These are phyloP conservation scores for Brenthis daphne DNA, from an alignment of 2,888 invertebrate species.

Conservation along the genomic window DNA sequence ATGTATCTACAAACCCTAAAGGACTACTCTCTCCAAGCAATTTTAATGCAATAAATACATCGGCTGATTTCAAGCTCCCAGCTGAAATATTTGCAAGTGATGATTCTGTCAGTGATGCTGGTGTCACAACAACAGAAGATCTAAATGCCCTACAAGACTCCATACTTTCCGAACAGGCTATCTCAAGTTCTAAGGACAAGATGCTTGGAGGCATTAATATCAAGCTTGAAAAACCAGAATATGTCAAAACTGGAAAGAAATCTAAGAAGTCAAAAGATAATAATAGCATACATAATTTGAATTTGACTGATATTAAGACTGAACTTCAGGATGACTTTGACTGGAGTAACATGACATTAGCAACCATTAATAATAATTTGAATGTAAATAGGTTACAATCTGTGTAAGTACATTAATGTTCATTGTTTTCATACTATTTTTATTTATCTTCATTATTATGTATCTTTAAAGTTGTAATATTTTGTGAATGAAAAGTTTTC, in stretches of 20 bases:
- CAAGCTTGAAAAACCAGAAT: constrained; percentile 62
- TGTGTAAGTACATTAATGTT: constrained; percentile 63
- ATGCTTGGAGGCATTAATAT: constrained; percentile 75
- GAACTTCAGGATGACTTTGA: constrained; percentile 76
- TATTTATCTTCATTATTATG: background rate
- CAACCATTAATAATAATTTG: constrained; percentile 70
- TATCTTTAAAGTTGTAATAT: constrained; percentile 1
- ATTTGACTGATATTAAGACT: constrained; percentile 73
- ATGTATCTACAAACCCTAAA: constrained; percentile 46
- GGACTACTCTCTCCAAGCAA: constrained; percentile 53
- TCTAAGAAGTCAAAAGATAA: constrained; percentile 56
- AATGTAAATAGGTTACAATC: constrained; percentile 68
- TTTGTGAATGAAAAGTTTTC: background rate
- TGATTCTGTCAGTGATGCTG: constrained; percentile 72
- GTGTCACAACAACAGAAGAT: constrained; percentile 58
- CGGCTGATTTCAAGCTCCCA: constrained; percentile 72
- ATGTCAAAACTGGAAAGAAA: constrained; percentile 50
- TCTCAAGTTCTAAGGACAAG: constrained; percentile 60
- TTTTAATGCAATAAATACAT: constrained; percentile 63
- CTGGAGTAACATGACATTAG: constrained; percentile 76
- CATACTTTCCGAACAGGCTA: constrained; percentile 46
- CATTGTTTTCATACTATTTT: background rate
- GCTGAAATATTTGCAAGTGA: constrained; percentile 79
- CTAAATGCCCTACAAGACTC: constrained; percentile 54
- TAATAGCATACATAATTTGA: constrained; percentile 46